phyloP scores from a whole-genome alignment of 2,888 invertebrate species.

The Netelia fuscicornis region DNA sequence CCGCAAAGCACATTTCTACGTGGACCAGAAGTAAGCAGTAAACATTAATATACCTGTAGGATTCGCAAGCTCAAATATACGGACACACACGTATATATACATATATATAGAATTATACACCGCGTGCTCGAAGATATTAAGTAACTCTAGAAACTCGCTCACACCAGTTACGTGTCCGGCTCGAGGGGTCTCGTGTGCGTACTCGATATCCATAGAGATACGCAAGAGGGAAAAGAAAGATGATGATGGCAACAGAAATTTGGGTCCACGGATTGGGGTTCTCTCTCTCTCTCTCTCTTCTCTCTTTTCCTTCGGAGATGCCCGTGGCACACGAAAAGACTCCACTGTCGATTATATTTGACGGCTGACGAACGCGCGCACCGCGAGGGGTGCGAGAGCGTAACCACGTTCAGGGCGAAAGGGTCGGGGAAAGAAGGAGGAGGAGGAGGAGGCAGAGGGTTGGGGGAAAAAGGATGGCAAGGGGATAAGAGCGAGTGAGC shows the following conservation, averaged over 20 bases:
- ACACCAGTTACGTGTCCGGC: not conserved
- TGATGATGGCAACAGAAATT: not conserved
- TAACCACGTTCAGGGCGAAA: not conserved
- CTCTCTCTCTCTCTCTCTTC: not conserved
- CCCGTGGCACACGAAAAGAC: slow-evolving; percentile 3
- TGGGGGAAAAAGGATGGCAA: not conserved
- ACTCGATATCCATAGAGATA: not conserved
- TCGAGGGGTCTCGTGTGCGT: slow-evolving; percentile 2
- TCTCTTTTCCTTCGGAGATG: not conserved
- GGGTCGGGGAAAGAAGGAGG: not conserved
- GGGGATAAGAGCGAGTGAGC: slow-evolving; percentile 7
- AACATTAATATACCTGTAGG: not conserved
- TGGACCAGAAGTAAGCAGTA: not conserved
- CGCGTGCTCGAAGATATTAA: not conserved
- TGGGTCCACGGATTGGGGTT: not conserved
- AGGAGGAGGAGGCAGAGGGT: not conserved
- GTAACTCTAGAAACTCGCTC: slow-evolving; percentile 8
- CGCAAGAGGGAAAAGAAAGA: not conserved
- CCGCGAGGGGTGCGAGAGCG: not conserved
- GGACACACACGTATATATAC: not conserved
- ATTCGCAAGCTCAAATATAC: not conserved
- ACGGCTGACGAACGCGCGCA: not conserved
- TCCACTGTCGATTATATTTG: slow-evolving; percentile 17
- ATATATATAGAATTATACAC: not conserved
- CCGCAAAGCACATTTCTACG: slow-evolving; percentile 46